These are phyloP conservation scores for Pogonognathellus flavescens DNA, from an alignment of 1,140 invertebrate species.

Conservation along the genomic window DNA sequence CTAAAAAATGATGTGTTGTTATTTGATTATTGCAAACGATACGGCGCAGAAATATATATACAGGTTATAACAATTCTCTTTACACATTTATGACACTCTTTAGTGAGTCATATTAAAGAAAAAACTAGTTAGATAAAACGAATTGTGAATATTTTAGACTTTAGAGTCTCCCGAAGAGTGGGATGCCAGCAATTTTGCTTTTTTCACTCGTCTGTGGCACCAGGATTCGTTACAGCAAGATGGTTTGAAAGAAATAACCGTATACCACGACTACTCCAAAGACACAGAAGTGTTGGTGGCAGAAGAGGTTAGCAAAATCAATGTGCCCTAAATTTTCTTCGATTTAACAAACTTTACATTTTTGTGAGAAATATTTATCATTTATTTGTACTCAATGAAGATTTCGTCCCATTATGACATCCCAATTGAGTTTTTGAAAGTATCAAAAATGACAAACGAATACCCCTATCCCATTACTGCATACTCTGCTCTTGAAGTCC, in stretches of 20 bases:
- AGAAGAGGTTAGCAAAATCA: not conserved
- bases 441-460: not conserved
- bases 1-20: not conserved
- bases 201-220: not conserved
- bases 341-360: too few relatives aligned
- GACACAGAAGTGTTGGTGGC: constrained; percentile 12
- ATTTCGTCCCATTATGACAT: not conserved
- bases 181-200: not conserved
- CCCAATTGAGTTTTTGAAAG: constrained; percentile 1
- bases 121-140: too few relatives aligned
- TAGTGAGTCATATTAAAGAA: too few relatives aligned
- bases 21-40: constrained; percentile 39
- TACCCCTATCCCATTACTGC: not conserved
- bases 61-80: not conserved
- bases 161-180: not conserved
- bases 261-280: constrained; percentile 21
- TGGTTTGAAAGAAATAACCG: not conserved
- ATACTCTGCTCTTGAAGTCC: not conserved
- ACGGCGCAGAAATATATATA: constrained; percentile 9
- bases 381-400: too few relatives aligned
- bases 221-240: not conserved
- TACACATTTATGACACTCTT: too few relatives aligned
- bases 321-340: too few relatives aligned
- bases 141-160: not conserved
- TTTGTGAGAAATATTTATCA: too few relatives aligned